A percentile compares a stretch with the other conserved stretches of the same genome.
Conservation (phyloP, 2,797 vertebrate genomes). For the Tokudaia tokunoshimensis region DNA sequence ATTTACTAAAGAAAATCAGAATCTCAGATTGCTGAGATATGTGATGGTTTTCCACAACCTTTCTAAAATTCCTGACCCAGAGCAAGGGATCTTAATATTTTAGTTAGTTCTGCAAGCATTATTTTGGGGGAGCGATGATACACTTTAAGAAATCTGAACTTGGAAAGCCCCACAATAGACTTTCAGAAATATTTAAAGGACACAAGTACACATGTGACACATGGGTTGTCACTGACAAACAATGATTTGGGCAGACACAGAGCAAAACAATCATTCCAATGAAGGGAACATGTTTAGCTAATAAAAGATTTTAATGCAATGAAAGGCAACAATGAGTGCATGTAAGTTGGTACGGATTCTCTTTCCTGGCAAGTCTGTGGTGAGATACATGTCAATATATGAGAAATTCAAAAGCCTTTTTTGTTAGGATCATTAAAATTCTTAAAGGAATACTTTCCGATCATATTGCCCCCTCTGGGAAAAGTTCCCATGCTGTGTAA, state of each 20-base stretch:
- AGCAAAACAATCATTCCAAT: neutral
- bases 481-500: constrained; percentile 58
- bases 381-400: neutral
- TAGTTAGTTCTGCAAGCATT: neutral
- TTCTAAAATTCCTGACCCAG: constrained; percentile 43
- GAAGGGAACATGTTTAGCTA: neutral
- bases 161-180: neutral
- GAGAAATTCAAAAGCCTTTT: constrained; percentile 46
- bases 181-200: constrained; percentile 1
- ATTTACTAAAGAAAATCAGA: constrained; percentile 34
- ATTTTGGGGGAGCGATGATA: neutral
- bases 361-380: neutral
- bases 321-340: neutral
- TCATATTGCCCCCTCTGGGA: constrained; percentile 67
- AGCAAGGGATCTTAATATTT: constrained; percentile 52
- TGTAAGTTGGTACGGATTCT: neutral
- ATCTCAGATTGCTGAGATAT: neutral
- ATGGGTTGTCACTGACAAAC: neutral
- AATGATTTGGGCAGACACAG: constrained; percentile 3
- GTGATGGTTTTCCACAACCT: neutral
- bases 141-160: neutral
- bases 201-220: fast-evolving
- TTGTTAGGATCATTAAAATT: constrained; percentile 68
- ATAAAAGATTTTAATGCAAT: neutral
- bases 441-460: constrained; percentile 63